phyloP scores from a whole-genome alignment of 2,113 vertebrate species.

The Sceloporus undulatus region DNA sequence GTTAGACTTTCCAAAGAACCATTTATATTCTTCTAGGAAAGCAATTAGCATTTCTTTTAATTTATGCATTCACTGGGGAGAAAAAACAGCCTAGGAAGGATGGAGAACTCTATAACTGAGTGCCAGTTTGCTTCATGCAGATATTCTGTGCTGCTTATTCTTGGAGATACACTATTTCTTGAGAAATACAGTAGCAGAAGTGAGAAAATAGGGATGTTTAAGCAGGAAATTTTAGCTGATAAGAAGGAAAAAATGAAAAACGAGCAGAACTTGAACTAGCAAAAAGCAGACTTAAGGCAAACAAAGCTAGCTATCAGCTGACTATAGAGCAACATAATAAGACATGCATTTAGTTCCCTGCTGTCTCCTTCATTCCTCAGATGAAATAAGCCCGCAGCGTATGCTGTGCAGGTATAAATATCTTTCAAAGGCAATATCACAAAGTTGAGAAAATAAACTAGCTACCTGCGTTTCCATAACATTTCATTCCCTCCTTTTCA shows the following conservation, averaged over 20 bases:
- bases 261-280: neutral
- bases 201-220: conserved; percentile 15
- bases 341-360: neutral
- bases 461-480: neutral
- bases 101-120: too few species aligned
- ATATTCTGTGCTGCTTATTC: neutral
- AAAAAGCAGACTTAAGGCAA: conserved; percentile 23
- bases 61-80: too few species aligned
- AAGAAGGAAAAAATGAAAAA: conserved; percentile 27
- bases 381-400: conserved; percentile 2
- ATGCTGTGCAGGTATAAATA: neutral
- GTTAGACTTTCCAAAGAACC: too few species aligned
- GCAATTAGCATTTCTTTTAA: too few species aligned
- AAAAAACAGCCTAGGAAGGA: too few species aligned
- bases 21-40: too few species aligned
- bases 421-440: neutral
- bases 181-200: neutral
- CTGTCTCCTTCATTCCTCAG: neutral
- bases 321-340: conserved; percentile 13
- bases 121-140: neutral
- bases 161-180: neutral
- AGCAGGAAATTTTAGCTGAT: conserved; percentile 15
- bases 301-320: conserved; percentile 20
- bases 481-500: neutral
- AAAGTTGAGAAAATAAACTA: neutral